These are phyloP conservation scores for Drosophila carrolli DNA, from an alignment of 1,140 invertebrate genomes.

Conservation along the genomic window DNA sequence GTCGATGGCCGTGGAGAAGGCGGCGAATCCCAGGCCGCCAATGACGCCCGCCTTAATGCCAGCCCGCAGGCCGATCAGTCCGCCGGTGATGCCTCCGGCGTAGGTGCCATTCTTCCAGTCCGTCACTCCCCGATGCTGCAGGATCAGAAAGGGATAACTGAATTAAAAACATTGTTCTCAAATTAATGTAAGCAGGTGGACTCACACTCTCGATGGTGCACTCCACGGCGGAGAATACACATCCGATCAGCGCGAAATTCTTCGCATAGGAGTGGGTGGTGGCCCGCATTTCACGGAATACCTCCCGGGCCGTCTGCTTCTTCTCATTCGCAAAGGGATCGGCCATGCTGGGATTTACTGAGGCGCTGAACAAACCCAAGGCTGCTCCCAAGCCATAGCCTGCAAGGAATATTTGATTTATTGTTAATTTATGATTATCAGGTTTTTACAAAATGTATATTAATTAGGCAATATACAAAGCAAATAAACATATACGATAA, in stretches of 20 bases:
- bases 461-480: no score
- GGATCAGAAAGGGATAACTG: neutral
- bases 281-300: constrained; percentile 95
- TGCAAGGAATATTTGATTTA: constrained; percentile 79
- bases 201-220: constrained; percentile 95
- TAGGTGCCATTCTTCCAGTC: constrained; percentile 99
- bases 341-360: constrained; percentile 95
- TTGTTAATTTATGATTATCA: neutral
- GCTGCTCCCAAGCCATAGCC: constrained; percentile 97
- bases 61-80: constrained; percentile 97
- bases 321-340: constrained; percentile 89
- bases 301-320: constrained; percentile 92
- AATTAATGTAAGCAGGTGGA: constrained; percentile 11
- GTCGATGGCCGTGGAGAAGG: constrained; percentile 97
- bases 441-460: neutral
- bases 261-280: constrained; percentile 97
- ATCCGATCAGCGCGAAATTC: constrained; percentile 98
- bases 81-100: constrained; percentile 96
- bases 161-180: neutral
- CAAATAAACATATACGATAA: no score
- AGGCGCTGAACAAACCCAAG: constrained; percentile 97
- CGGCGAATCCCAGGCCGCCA: constrained; percentile 97
- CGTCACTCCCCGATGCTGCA: constrained; percentile 94
- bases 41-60: constrained; percentile 96
- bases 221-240: constrained; percentile 96